A percentile compares a stretch with the other conserved stretches of the same genome.
Evolutionary conservation across 2,113 vertebrate genomes (phyloP).

Genomic region (Haliaeetus leucogaster): DNA sequence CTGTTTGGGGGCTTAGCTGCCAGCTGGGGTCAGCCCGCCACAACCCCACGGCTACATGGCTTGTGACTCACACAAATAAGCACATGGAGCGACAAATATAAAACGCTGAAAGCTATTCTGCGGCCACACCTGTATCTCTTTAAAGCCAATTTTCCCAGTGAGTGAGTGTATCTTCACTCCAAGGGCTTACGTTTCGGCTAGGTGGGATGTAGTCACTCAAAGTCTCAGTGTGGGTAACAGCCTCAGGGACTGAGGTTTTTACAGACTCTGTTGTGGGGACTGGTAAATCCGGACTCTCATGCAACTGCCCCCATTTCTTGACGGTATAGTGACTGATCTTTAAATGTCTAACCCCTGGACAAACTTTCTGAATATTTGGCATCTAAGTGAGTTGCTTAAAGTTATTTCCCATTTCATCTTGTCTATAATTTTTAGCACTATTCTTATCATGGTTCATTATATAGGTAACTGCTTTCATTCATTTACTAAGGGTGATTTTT

Average conservation of each 20-base stretch:
- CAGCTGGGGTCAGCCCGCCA: accelerated
- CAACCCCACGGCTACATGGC: background rate
- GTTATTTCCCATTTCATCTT: background rate
- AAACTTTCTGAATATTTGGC: background rate
- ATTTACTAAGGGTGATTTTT: background rate
- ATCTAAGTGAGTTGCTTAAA: background rate
- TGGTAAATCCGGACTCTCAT: background rate
- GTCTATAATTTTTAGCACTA: background rate
- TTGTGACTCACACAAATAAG: background rate
- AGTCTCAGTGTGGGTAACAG: background rate
- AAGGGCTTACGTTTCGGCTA: background rate
- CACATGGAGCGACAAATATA: background rate
- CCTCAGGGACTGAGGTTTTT: accelerated
- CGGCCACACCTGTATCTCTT: background rate
- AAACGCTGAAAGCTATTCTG: accelerated
- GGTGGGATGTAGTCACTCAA: background rate
- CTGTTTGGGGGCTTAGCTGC: background rate
- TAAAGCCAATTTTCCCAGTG: background rate
- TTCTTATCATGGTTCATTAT: background rate
- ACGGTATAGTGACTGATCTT: background rate
- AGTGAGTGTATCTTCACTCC: background rate
- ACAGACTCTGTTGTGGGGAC: accelerated
- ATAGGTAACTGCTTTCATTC: background rate
- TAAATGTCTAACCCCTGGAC: background rate
- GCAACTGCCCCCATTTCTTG: background rate